These are phyloP conservation scores for Poecilus cupreus DNA, from an alignment of 2,888 invertebrate species.

Conservation along the genomic window DNA sequence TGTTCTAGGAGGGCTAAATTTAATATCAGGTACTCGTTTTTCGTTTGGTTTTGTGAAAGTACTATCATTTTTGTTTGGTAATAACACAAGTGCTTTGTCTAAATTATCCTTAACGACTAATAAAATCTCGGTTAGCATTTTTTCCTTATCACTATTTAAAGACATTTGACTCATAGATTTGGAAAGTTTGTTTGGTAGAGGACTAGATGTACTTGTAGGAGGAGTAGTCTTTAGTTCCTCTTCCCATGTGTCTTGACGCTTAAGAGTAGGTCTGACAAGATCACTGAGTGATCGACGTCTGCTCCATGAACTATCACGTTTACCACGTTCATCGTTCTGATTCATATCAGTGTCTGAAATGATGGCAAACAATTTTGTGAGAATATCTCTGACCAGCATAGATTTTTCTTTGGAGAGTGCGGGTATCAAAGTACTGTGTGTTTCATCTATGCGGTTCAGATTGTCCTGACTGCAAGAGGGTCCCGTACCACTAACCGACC, in stretches of 20 bases:
- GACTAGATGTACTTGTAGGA: conserved; percentile 1
- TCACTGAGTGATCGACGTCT: not conserved
- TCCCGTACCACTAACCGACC: conserved; percentile 68
- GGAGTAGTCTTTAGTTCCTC: conserved; percentile 1
- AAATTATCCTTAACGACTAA: not conserved
- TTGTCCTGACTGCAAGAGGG: conserved; percentile 65
- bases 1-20: conserved; percentile 1
- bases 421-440: conserved; percentile 68
- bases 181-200: not conserved
- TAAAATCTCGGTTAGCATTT: conserved; percentile 18
- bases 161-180: conserved; percentile 2
- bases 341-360: conserved; percentile 64
- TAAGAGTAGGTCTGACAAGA: not conserved
- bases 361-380: conserved; percentile 65
- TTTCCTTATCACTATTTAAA: conserved; percentile 4
- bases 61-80: conserved; percentile 19
- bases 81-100: conserved; percentile 25
- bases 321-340: conserved; percentile 59
- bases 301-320: not conserved
- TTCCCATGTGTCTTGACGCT: conserved; percentile 36
- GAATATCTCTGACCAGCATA: conserved; percentile 65
- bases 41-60: conserved; percentile 41
- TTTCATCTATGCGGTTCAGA: conserved; percentile 66
- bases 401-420: conserved; percentile 65
- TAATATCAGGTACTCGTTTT: not conserved